Percentiles rank a stretch among this genome's conserved stretches.
Conservation (phyloP, 2,113 vertebrate genomes). For the Emydura subglobosa region DNA sequence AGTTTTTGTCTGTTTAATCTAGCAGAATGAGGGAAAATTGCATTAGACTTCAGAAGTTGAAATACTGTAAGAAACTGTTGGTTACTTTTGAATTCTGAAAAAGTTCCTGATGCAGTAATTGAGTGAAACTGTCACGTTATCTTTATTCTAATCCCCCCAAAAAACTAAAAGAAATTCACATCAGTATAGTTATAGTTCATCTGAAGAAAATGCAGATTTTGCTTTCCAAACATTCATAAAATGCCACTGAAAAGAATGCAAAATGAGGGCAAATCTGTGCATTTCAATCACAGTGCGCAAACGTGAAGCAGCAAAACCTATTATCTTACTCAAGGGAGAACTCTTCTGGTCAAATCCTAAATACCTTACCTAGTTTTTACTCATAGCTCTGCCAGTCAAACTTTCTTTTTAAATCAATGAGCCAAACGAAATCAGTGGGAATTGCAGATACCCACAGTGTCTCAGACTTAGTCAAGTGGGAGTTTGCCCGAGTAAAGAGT, state of each 20-base stretch:
- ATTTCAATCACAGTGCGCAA: background rate
- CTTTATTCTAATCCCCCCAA: background rate
- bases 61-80: background rate
- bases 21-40: background rate
- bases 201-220: background rate
- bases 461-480: slow-evolving; percentile 30
- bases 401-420: background rate
- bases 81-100: background rate
- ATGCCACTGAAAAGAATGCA: background rate
- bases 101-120: background rate
- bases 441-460: slow-evolving; percentile 26
- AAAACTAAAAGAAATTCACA: background rate
- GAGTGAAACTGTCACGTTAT: background rate
- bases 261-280: background rate
- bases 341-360: background rate
- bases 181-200: background rate
- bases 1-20: slow-evolving; percentile 20
- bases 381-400: background rate
- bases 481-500: background rate
- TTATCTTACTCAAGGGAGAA: background rate
- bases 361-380: background rate
- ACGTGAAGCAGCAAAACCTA: background rate
- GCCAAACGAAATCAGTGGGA: slow-evolving; percentile 22
- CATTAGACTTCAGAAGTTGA: background rate
- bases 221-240: background rate